Percentiles rank a stretch among this genome's conserved stretches.
Conservation (phyloP, 2,113 vertebrate genomes). For the Glaucidium brasilianum region DNA sequence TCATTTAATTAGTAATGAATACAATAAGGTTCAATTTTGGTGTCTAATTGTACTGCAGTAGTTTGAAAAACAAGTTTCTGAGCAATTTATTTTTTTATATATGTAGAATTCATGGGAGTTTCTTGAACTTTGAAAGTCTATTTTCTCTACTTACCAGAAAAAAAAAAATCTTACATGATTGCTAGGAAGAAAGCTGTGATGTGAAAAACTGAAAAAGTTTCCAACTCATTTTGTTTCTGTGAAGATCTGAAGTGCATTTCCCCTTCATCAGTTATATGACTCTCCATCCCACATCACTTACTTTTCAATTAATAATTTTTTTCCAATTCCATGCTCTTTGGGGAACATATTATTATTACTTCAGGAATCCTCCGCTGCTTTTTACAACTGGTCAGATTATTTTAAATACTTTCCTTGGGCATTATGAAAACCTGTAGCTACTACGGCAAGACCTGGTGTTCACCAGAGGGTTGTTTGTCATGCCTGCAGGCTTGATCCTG, state of each 20-base stretch:
- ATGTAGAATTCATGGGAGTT: background rate
- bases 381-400: background rate
- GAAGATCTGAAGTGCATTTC: background rate
- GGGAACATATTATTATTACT: constrained; percentile 36
- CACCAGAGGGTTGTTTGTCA: background rate
- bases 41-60: background rate
- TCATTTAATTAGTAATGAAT: constrained; percentile 8
- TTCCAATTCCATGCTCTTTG: background rate
- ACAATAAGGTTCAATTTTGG: background rate
- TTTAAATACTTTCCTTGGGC: background rate
- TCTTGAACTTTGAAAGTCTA: background rate
- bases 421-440: background rate
- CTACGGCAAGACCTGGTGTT: background rate
- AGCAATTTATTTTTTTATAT: background rate
- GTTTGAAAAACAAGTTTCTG: background rate
- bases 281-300: constrained; percentile 7
- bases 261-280: background rate
- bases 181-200: background rate
- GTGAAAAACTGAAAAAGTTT: background rate
- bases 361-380: constrained; percentile 27
- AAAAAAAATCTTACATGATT: background rate
- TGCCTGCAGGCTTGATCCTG: background rate
- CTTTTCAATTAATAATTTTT: constrained; percentile 28
- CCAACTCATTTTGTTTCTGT: background rate
- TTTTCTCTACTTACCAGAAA: background rate